Conservation (phyloP, 2,797 vertebrate genomes). For the Clarias laeviceps region DNA sequence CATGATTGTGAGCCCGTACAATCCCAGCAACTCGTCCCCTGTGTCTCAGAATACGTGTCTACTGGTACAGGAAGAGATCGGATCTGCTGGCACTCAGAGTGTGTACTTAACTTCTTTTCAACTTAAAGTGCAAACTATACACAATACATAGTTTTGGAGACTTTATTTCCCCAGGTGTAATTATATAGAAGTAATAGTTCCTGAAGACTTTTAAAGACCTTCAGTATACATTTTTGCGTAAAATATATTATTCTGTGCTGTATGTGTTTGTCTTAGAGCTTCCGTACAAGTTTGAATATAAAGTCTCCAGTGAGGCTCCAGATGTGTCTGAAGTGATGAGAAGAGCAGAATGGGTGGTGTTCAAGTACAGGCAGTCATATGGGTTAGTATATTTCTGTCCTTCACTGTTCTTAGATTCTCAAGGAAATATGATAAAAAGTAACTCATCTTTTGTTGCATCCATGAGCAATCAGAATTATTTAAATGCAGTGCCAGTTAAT, state of each 20-base stretch:
- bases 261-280: slow-evolving; percentile 75
- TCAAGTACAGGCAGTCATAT: slow-evolving; percentile 84
- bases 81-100: slow-evolving; percentile 83
- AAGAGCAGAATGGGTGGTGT: slow-evolving; percentile 92
- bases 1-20: slow-evolving; percentile 97
- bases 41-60: slow-evolving; percentile 94
- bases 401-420: not conserved
- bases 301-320: slow-evolving; percentile 84
- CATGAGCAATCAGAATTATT: too few species aligned
- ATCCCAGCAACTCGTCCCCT: slow-evolving; percentile 87
- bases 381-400: slow-evolving; percentile 74
- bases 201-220: not conserved
- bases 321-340: slow-evolving; percentile 87
- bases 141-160: not conserved
- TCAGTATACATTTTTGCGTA: not conserved
- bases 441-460: too few species aligned
- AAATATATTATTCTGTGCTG: not conserved
- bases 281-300: slow-evolving; percentile 91
- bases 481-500: too few species aligned
- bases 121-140: not conserved
- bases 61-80: slow-evolving; percentile 87
- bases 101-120: slow-evolving; percentile 63
- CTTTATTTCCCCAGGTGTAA: not conserved
- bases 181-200: not conserved
- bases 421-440: too few species aligned